Evolutionary conservation across 2,888 invertebrate species (phyloP).

Genomic region (Sclerodermus sp.): DNA sequence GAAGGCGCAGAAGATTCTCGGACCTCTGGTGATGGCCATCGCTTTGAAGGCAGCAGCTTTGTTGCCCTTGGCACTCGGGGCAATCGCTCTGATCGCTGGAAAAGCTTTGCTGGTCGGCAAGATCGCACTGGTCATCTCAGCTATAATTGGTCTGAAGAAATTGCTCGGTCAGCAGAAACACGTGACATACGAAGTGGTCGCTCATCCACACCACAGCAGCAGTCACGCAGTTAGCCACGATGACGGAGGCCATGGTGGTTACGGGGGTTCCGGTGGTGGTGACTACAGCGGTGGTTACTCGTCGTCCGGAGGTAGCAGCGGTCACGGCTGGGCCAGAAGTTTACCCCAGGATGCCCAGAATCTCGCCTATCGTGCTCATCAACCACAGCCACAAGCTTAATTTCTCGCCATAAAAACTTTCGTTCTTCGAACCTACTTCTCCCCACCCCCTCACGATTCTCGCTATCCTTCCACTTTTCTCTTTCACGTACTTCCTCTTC

Average conservation of each 20-base stretch:
- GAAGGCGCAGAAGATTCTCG: slow-evolving; percentile 77
- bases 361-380: slow-evolving; percentile 78
- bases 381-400: slow-evolving; percentile 60
- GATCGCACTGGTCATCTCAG: slow-evolving; percentile 79
- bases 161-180: slow-evolving; percentile 79
- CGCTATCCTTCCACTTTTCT: slow-evolving; percentile 13
- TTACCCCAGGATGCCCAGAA: slow-evolving; percentile 65
- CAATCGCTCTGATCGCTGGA: slow-evolving; percentile 82
- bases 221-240: slow-evolving; percentile 71
- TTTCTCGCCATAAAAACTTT: not conserved
- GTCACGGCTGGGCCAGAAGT: slow-evolving; percentile 73
- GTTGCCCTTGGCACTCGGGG: slow-evolving; percentile 76
- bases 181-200: slow-evolving; percentile 85
- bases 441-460: not conserved
- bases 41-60: slow-evolving; percentile 80
- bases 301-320: slow-evolving; percentile 59
- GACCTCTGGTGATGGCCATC: slow-evolving; percentile 74
- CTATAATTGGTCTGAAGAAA: slow-evolving; percentile 83
- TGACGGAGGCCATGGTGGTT: slow-evolving; percentile 64
- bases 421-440: not conserved
- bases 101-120: slow-evolving; percentile 84
- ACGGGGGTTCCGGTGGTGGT: slow-evolving; percentile 60
- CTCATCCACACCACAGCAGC: slow-evolving; percentile 78
- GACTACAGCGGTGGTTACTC: slow-evolving; percentile 61
- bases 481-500: not conserved